Conservation (phyloP, 2,113 vertebrate genomes). For the Puntigrus tetrazona region DNA sequence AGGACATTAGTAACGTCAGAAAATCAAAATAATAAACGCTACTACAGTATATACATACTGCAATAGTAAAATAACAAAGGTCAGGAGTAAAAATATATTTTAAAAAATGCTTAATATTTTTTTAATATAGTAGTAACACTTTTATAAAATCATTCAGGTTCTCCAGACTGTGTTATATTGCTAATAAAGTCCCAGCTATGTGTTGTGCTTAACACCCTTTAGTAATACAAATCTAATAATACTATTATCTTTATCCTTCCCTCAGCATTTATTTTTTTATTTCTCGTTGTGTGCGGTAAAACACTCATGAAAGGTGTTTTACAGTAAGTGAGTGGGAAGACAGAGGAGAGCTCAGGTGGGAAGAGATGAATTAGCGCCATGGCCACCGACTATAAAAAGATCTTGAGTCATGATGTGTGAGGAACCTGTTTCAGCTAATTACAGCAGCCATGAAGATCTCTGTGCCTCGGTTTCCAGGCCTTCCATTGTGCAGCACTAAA, state of each 20-base stretch:
- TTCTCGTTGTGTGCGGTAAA: not conserved
- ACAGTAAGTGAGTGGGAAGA: conserved; percentile 20
- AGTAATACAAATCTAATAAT: not conserved
- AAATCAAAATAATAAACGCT: too few species aligned
- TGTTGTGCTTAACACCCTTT: not conserved
- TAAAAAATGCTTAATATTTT: not conserved
- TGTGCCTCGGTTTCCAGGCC: not conserved
- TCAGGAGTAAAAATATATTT: not conserved
- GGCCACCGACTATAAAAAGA: conserved; percentile 53
- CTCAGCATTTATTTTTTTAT: not conserved
- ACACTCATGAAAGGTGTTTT: conserved; percentile 15
- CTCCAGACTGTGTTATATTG: not conserved
- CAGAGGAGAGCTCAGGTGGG: conserved; percentile 6
- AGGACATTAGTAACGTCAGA: too few species aligned
- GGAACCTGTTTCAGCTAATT: conserved; percentile 53
- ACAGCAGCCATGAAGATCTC: conserved; percentile 41
- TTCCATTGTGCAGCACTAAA: not conserved
- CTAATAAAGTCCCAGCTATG: not conserved
- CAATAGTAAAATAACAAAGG: too few species aligned
- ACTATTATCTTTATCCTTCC: not conserved
- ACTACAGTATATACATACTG: too few species aligned
- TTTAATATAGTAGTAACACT: not conserved
- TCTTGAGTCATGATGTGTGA: conserved; percentile 47
- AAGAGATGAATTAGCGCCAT: conserved; percentile 42
- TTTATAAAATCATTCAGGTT: not conserved